phyloP scores from a whole-genome alignment of 2,888 invertebrate species.

The Eucera pruinosa region DNA sequence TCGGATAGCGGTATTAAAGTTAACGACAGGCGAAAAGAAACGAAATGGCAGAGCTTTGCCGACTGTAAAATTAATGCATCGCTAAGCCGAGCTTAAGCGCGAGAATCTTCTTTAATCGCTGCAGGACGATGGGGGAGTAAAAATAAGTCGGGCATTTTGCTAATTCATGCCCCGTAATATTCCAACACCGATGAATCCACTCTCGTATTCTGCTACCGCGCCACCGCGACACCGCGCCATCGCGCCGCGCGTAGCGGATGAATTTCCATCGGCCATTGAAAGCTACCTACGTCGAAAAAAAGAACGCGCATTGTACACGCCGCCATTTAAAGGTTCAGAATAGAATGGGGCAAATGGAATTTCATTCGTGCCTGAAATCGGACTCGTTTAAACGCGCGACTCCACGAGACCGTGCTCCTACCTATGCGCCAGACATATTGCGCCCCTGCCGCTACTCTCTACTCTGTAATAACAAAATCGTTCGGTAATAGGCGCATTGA shows the following conservation, averaged over 20 bases:
- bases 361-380: constrained; percentile 51
- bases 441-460: neutral
- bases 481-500: neutral
- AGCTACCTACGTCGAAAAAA: constrained; percentile 3
- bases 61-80: constrained; percentile 33
- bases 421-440: neutral
- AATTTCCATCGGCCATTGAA: constrained; percentile 13
- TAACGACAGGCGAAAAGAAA: constrained; percentile 12
- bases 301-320: too few relatives aligned
- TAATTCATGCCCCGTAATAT: constrained; percentile 14
- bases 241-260: neutral
- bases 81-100: constrained; percentile 38
- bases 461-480: constrained; percentile 11
- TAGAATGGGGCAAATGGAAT: constrained; percentile 45
- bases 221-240: too few relatives aligned
- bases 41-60: neutral
- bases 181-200: neutral
- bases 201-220: neutral
- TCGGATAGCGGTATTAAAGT: constrained; percentile 26
- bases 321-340: neutral
- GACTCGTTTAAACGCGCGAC: constrained; percentile 28
- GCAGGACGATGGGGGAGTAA: constrained; percentile 20
- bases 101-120: constrained; percentile 32
- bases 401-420: neutral
- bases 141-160: constrained; percentile 26